Percentiles rank a stretch among this genome's conserved stretches.
Evolutionary conservation across 2,797 vertebrate genomes (phyloP).

Genomic region (Chrysocyon brachyurus): DNA sequence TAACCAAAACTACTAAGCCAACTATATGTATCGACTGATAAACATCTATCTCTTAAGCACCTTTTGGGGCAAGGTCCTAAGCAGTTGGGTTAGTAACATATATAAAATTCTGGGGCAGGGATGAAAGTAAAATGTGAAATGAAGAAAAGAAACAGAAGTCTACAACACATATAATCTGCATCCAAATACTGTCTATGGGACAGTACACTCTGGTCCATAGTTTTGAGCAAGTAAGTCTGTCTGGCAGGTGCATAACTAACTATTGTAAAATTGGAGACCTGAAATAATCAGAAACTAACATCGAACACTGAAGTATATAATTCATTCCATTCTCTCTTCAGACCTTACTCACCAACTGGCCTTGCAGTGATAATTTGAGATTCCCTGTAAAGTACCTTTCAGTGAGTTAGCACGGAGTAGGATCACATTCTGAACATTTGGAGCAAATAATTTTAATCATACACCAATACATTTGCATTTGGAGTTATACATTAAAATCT

Average conservation of each 20-base stretch:
- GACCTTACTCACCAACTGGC: not conserved
- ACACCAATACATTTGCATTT: not conserved
- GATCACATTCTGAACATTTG: slow-evolving; percentile 17
- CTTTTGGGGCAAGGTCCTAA: not conserved
- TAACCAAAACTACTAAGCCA: too few species aligned
- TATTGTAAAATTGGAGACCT: not conserved
- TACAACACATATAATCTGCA: not conserved
- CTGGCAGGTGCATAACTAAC: not conserved
- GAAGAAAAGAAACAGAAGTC: not conserved
- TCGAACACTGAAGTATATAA: not conserved
- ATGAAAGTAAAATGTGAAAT: not conserved
- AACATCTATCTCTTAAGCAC: not conserved
- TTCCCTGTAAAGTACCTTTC: not conserved
- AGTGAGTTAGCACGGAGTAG: not conserved
- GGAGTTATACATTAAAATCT: not conserved
- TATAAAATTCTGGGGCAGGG: not conserved
- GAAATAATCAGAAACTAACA: not conserved
- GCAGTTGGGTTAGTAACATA: not conserved
- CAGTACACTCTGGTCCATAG: not conserved
- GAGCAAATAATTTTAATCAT: not conserved
- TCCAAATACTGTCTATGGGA: not conserved
- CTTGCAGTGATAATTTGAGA: slow-evolving; percentile 17
- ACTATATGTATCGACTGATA: not conserved
- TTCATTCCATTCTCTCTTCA: not conserved
- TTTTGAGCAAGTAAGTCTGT: not conserved